phyloP scores from a whole-genome alignment of 2,113 vertebrate species.

The Hassar affinis region DNA sequence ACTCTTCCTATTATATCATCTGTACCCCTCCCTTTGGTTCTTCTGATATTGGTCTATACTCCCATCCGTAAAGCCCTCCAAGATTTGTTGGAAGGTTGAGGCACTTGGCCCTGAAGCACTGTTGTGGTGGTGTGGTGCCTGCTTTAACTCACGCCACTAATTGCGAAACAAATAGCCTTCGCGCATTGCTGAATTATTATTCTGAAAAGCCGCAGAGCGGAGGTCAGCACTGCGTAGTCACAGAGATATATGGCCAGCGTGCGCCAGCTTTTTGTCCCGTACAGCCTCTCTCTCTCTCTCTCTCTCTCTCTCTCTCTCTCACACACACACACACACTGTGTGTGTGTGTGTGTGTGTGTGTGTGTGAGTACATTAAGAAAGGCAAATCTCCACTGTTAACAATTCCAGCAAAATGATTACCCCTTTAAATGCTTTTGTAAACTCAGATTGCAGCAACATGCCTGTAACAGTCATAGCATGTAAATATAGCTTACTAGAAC shows the following conservation, averaged over 20 bases:
- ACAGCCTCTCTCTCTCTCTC: neutral
- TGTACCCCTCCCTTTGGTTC: constrained; percentile 20
- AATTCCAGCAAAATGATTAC: constrained; percentile 26
- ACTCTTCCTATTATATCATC: constrained; percentile 48
- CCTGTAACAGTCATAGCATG: constrained; percentile 16
- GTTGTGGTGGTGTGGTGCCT: constrained; percentile 61
- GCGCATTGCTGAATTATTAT: constrained; percentile 67
- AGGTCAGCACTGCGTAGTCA: constrained; percentile 71
- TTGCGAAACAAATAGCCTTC: constrained; percentile 72
- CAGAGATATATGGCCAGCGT: constrained; percentile 70
- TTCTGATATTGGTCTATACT: constrained; percentile 26
- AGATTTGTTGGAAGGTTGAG: constrained; percentile 55
- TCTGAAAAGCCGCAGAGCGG: constrained; percentile 64
- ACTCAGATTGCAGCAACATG: constrained; percentile 27
- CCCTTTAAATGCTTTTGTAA: constrained; percentile 23
- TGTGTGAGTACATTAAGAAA: constrained; percentile 62
- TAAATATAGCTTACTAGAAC: constrained; percentile 6
- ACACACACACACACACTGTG: neutral
- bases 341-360: constrained; percentile 33
- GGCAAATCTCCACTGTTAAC: constrained; percentile 51
- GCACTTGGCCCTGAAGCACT: constrained; percentile 54
- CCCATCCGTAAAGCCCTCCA: constrained; percentile 41
- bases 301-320: constrained; percentile 14
- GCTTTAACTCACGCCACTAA: constrained; percentile 64
- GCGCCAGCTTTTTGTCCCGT: constrained; percentile 46